These are phyloP conservation scores for Geotrupes spiniger DNA, from an alignment of 2,888 invertebrate genomes.

Conservation along the genomic window DNA sequence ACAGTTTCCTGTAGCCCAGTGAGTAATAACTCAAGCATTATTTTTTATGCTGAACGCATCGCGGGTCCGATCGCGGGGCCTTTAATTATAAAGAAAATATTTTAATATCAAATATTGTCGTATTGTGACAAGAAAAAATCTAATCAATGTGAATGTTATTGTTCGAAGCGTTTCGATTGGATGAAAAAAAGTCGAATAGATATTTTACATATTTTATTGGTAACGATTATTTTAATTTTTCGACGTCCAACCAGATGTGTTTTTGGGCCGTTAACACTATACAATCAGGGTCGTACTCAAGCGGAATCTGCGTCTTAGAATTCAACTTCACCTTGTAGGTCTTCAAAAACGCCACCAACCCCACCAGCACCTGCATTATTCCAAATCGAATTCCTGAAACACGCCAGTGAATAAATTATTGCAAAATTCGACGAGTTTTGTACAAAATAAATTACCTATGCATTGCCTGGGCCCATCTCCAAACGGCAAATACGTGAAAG, in stretches of 20 bases:
- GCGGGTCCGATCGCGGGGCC: too few species aligned
- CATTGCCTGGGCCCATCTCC: slow-evolving; percentile 38
- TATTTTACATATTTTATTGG: too few species aligned
- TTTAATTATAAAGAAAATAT: too few species aligned
- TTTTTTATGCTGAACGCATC: too few species aligned
- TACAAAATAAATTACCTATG: slow-evolving; percentile 29
- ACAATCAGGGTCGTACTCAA: slow-evolving; percentile 19
- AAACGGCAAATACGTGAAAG: slow-evolving; percentile 35
- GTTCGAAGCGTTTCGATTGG: too few species aligned
- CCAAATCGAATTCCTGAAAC: slow-evolving; percentile 28
- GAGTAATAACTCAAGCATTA: too few species aligned
- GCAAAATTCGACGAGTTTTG: background rate
- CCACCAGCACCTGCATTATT: slow-evolving; percentile 26
- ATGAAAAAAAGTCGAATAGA: too few species aligned
- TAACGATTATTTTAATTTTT: too few species aligned
- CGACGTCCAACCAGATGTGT: slow-evolving; percentile 22
- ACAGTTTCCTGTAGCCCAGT: too few species aligned
- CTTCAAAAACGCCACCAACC: slow-evolving; percentile 17
- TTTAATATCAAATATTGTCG: too few species aligned
- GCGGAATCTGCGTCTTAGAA: slow-evolving; percentile 21
- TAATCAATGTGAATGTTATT: too few species aligned
- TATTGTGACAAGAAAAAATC: too few species aligned
- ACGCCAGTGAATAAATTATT: slow-evolving; percentile 11
- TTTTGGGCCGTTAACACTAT: slow-evolving; percentile 19
- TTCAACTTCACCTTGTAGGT: slow-evolving; percentile 23